Base-by-base conservation (phyloP, 92 coral and sea anemone species). In the Epizoanthus ramosus region DNA sequence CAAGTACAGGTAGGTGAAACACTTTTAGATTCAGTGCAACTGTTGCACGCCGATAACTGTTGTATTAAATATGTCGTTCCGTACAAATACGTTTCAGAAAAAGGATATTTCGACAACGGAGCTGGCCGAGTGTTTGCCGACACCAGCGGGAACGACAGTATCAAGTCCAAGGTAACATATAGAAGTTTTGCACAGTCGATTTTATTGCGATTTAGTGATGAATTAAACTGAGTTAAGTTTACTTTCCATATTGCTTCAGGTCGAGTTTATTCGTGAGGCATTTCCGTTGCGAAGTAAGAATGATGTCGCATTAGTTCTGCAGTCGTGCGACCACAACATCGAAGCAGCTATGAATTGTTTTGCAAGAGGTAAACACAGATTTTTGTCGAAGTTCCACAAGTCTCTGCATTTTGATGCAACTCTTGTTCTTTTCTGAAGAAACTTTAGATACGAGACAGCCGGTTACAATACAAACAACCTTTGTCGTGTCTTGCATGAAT, bases 281-380 rank as follows among this genome's bases (percentile, higher is more conserved):
- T 90, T 94, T 24, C 97, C 99, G 0, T 67, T 82, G 15, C 88
- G 92, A 74, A 97, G 99, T 84, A 94, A 94, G 81, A 89, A 86
- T 80, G 98, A 97, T 87, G 90, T 97, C 56, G 88, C 93, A 23
- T 76, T 94, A 71, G 95, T 94, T 25, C 75, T 97, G 66, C 99
- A 97, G 59, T 89, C 99, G n/a, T 91, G 94, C 58, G 99, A 97
- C 68, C 85, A 94, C 95, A 87, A 94, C 63, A 95, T 97, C 47
- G 98, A 92, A 50, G 87, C 87, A 70, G 93, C 99, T 64, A 89
- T 97, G 64, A 74, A 89, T 43, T 88, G 91, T 53, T 97, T 97
- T 85, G 80, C 90, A 43, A 90, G 74, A 84, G 95, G 95, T 92
- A 89, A 75, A 74, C 37, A 58, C 57, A 64, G 22, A 6, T 73